phyloP scores from a whole-genome alignment of 92 coral and sea anemone species.

The Paramuricea clavata region DNA sequence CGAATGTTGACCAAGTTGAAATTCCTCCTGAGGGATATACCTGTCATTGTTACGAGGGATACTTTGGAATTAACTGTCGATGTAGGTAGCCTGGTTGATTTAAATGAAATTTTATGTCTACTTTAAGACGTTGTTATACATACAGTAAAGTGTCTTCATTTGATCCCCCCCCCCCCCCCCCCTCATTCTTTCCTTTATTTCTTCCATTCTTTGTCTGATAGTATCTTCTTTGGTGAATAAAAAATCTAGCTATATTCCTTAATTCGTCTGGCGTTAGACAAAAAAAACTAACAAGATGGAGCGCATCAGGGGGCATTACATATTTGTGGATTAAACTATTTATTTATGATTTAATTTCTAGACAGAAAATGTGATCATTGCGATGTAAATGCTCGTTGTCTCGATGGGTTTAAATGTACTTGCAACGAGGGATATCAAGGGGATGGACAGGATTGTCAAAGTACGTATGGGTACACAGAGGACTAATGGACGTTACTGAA shows the following conservation, averaged over 20 bases:
- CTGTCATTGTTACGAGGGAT: constrained; percentile 91
- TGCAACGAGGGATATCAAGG: constrained; percentile 48
- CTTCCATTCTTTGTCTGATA: too few relatives aligned
- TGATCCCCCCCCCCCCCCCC: neutral
- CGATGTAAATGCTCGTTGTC: constrained; percentile 22
- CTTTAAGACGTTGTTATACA: neutral
- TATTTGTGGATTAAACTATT: too few relatives aligned
- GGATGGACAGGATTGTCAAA: constrained; percentile 33
- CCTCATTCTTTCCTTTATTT: neutral
- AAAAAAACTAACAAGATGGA: too few relatives aligned
- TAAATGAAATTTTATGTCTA: neutral
- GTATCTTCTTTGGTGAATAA: too few relatives aligned
- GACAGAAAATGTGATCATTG: constrained; percentile 79
- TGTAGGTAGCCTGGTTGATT: constrained; percentile 66
- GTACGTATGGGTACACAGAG: constrained; percentile 29
- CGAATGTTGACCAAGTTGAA: constrained; percentile 25
- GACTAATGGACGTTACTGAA: too few relatives aligned
- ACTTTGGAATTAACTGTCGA: constrained; percentile 82
- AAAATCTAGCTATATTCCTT: too few relatives aligned
- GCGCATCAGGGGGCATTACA: too few relatives aligned
- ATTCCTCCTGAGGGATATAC: constrained; percentile 72
- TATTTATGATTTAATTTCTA: constrained; percentile 1
- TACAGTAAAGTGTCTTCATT: too few relatives aligned
- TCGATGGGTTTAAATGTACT: constrained; percentile 28
- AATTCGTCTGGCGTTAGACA: too few relatives aligned